Evolutionary conservation across 2,113 vertebrate species (phyloP), one percentile per base, ranked within the genome.

Genomic region (Genyomyrus donnyi): DNA sequence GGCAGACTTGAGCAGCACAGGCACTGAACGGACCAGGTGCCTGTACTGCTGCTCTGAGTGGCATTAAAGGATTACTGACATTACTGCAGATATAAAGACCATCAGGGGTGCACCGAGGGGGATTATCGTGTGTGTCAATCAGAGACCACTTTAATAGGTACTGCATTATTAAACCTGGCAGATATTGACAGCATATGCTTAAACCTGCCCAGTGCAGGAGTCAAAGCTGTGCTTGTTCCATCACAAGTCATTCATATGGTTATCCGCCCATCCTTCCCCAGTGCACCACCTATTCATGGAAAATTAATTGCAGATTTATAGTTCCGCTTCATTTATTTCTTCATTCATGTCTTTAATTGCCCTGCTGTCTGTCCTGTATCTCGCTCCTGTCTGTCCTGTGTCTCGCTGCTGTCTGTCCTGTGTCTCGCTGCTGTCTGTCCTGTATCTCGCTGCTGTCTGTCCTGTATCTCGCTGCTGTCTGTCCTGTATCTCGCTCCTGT

Each of bases 1-100:
- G 98, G 98, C 1, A 99, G 97, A 92, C 99, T 94, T 0, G 98
- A 98, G 8, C 96, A 99, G 10, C 97, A 99, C 94, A 97, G 94
- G 93, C 98, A 99, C 90, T 95, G 97, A 0, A 94, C 96, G 0
- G 98, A 99, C 93, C 97, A 97, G 97, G 98, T 99, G 15, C 50
- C 87, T 19, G 24, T 39, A 19, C 31, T 77, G 31, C 31, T 2
- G 11, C 31, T 77, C 70, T 77, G 31, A 39, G 70, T 77, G 70
- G 5, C 70, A 39, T 77, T 77, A 77, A 35, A 77, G 35, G 70
- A 77, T 19, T 39, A 11, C 70, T 39, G 17, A 35, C 70, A 77
- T 77, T 77, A 77, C 35, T 39, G 70, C 31, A 42, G 70, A 77
- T 39, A 77, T 77, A 77, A 77, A 77, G 35, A 39, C 1, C 70